phyloP scores from a whole-genome alignment of 1,140 invertebrate species.

The Caenorhabditis inopinata region DNA sequence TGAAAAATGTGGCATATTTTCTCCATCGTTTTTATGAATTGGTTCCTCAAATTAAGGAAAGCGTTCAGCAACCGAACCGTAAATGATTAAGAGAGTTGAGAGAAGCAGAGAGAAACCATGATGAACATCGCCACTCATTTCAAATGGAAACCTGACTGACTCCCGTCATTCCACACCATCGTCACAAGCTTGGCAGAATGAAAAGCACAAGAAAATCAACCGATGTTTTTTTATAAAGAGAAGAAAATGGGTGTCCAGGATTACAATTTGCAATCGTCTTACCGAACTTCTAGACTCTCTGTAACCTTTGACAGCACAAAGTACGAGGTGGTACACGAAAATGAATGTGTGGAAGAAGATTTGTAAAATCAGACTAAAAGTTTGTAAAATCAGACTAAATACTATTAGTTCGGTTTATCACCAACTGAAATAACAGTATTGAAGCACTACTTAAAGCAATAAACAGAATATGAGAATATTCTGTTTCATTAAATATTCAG shows the following conservation, averaged over 20 bases:
- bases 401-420: too few relatives aligned
- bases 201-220: not conserved
- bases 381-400: too few relatives aligned
- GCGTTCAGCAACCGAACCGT: conserved; percentile 8
- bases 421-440: too few relatives aligned
- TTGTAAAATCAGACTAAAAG: not conserved
- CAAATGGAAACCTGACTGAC: not conserved
- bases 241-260: not conserved
- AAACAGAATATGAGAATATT: too few relatives aligned
- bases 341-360: not conserved
- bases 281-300: conserved; percentile 18
- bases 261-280: not conserved
- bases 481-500: too few relatives aligned
- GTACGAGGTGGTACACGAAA: not conserved
- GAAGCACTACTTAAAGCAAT: too few relatives aligned
- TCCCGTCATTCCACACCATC: not conserved
- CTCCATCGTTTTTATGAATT: not conserved
- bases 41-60: not conserved
- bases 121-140: conserved; percentile 16
- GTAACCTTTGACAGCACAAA: not conserved
- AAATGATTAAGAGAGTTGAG: not conserved
- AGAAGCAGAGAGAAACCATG: not conserved
- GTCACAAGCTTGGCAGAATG: conserved; percentile 14
- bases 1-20: not conserved
- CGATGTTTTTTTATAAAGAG: not conserved